A percentile compares a stretch with the other conserved stretches of the same genome.
phyloP scores from a whole-genome alignment of 2,113 vertebrate genomes.

The Nansenia antarctica region DNA sequence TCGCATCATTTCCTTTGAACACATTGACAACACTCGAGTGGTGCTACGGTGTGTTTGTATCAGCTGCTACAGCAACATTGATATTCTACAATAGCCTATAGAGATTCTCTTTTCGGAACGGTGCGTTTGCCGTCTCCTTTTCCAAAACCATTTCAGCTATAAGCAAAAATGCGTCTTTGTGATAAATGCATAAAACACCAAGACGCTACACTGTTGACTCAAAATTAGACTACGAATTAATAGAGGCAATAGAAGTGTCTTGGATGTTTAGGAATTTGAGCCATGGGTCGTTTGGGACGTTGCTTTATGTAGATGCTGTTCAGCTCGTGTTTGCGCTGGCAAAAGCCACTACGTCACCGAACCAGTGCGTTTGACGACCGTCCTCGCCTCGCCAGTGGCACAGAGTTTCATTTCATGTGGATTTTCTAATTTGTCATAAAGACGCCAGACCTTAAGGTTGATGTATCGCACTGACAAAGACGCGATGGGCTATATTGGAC shows the following conservation, averaged over 20 bases:
- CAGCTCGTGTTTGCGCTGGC: too few relatives aligned
- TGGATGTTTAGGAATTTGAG: background rate
- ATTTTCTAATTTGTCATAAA: too few relatives aligned
- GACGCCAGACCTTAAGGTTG: too few relatives aligned
- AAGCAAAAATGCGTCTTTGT: conserved; percentile 32
- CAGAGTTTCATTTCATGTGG: too few relatives aligned
- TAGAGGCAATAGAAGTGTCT: background rate
- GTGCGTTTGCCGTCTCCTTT: background rate
- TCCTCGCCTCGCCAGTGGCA: too few relatives aligned
- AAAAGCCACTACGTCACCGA: too few relatives aligned
- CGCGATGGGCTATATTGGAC: too few relatives aligned
- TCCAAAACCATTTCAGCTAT: conserved; percentile 27
- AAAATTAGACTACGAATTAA: background rate
- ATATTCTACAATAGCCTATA: background rate
- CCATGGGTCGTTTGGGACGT: too few relatives aligned
- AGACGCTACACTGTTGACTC: background rate
- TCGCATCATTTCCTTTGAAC: background rate
- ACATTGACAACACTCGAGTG: too few relatives aligned
- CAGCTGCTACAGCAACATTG: background rate
- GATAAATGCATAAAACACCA: conserved; percentile 45
- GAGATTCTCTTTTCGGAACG: background rate
- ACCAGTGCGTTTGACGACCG: too few relatives aligned
- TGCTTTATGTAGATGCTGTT: too few relatives aligned
- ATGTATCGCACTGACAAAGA: too few relatives aligned
- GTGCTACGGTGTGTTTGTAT: background rate